Conservation (phyloP, 2,888 invertebrate species). For the Andrena minutula region DNA sequence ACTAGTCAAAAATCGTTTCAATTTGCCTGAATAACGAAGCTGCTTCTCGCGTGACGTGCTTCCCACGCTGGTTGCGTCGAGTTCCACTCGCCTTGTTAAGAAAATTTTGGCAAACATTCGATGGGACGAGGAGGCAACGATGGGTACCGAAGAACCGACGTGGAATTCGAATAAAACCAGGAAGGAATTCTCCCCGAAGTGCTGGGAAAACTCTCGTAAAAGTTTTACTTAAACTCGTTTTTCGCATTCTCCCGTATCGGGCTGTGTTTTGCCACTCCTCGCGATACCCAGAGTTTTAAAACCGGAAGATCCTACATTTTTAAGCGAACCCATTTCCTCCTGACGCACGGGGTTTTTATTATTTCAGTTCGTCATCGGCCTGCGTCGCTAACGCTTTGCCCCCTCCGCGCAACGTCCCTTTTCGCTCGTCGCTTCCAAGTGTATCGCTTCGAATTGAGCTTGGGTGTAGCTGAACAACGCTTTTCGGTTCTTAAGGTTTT, state of each 20-base stretch:
- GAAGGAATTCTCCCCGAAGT: constrained; percentile 35
- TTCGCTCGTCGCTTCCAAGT: not conserved
- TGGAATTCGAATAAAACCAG: constrained; percentile 47
- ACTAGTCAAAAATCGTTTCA: not conserved
- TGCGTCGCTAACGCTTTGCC: not conserved
- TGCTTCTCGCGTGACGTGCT: not conserved
- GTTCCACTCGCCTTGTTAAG: not conserved
- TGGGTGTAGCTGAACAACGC: not conserved
- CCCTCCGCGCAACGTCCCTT: not conserved
- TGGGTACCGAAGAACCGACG: not conserved
- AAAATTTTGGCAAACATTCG: not conserved
- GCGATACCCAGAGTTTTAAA: constrained; percentile 14
- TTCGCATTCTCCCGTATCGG: constrained; percentile 32
- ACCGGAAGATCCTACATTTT: constrained; percentile 40
- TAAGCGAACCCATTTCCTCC: constrained; percentile 46
- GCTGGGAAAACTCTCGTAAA: constrained; percentile 48
- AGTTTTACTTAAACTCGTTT: constrained; percentile 55
- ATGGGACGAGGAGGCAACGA: not conserved
- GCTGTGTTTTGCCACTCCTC: constrained; percentile 27
- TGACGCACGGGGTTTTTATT: not conserved
- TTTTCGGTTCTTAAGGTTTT: not conserved
- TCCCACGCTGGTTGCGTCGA: too few relatives aligned
- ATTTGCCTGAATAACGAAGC: not conserved
- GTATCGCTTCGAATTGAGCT: not conserved
- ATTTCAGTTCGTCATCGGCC: constrained; percentile 1